phyloP scores from a whole-genome alignment of 2,797 vertebrate genomes.

The Microcaecilia unicolor region DNA sequence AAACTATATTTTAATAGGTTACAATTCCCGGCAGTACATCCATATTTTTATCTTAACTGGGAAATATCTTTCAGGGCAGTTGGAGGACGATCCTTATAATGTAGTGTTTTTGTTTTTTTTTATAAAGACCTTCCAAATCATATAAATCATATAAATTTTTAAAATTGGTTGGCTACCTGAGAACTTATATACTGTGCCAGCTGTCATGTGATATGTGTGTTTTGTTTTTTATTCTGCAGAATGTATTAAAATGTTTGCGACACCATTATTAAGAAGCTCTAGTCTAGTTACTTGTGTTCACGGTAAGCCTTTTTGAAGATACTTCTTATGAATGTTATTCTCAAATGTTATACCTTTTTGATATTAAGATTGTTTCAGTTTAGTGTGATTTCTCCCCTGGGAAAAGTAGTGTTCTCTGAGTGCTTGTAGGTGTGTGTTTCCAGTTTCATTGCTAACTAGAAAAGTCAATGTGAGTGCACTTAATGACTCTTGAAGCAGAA shows the following conservation, averaged over 20 bases:
- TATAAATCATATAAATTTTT: no score
- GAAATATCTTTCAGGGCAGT: constrained; percentile 1
- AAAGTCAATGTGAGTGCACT: no score
- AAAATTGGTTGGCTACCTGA: no score
- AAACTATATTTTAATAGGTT: constrained; percentile 5
- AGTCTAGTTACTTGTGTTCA: constrained; percentile 83
- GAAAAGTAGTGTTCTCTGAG: no score
- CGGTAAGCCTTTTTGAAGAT: constrained; percentile 70
- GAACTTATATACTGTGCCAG: no score
- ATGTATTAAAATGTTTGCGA: constrained; percentile 72
- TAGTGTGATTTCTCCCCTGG: not conserved
- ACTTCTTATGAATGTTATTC: no score
- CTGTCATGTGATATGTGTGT: no score
- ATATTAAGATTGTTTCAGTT: not conserved
- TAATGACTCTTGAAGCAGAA: no score
- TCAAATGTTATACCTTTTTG: not conserved
- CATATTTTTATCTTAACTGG: not conserved
- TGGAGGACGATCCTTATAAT: not conserved
- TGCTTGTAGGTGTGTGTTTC: no score
- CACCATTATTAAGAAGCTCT: constrained; percentile 64
- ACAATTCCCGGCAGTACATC: not conserved
- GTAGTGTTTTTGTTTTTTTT: no score
- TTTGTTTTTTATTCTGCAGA: constrained; percentile 59
- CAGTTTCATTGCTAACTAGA: no score
- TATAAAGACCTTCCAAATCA: not conserved